Conservation (phyloP, 2,113 vertebrate species). For the Erythrolamprus reginae region DNA sequence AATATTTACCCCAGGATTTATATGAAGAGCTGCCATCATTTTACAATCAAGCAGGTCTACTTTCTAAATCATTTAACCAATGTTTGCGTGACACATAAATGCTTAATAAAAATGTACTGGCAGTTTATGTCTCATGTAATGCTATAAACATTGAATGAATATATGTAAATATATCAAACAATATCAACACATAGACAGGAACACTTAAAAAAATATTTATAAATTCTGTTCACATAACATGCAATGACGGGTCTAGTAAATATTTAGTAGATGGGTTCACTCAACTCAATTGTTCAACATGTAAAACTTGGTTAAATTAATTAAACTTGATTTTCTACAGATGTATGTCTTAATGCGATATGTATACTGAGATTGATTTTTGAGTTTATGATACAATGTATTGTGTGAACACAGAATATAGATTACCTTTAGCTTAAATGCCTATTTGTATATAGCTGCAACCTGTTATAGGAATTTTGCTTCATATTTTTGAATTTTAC, state of each 20-base stretch:
- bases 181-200: not conserved
- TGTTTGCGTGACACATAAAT: conserved; percentile 51
- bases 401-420: not conserved
- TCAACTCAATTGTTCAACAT: not conserved
- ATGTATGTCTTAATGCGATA: not conserved
- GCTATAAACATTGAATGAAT: conserved; percentile 57
- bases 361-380: not conserved
- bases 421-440: not conserved
- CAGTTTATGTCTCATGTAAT: conserved; percentile 58
- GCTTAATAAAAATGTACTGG: conserved; percentile 66
- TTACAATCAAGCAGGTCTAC: conserved; percentile 32
- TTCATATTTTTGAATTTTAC: not conserved
- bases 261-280: not conserved
- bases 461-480: not conserved
- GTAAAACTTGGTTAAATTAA: not conserved
- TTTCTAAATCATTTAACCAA: conserved; percentile 63
- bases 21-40: conserved; percentile 50
- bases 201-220: not conserved
- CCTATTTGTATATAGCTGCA: not conserved
- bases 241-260: not conserved
- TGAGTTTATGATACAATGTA: not conserved
- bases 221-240: not conserved
- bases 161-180: not conserved
- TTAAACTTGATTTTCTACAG: not conserved
- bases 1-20: conserved; percentile 63